Percentiles rank a stretch among this genome's conserved stretches.
phyloP scores from a whole-genome alignment of 2,797 vertebrate species.

The Sphenopsis melanotis region DNA sequence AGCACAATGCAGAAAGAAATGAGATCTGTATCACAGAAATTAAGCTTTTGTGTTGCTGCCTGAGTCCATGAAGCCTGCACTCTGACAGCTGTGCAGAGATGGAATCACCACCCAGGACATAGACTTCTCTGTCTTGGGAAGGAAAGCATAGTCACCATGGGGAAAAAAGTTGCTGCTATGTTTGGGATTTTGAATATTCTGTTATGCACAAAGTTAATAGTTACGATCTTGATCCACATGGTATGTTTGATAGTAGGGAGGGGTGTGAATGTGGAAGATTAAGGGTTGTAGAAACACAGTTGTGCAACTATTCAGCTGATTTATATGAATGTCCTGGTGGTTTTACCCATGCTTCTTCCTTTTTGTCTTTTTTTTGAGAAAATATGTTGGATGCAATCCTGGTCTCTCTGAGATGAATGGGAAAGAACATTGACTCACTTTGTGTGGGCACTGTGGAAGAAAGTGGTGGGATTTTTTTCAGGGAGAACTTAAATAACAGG shows the following conservation, averaged over 20 bases:
- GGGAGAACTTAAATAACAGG: constrained; percentile 35
- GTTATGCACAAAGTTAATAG: neutral
- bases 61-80: neutral
- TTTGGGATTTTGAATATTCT: neutral
- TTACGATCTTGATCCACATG: neutral
- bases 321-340: neutral
- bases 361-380: neutral
- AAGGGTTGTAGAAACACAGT: constrained; percentile 20
- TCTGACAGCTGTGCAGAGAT: neutral
- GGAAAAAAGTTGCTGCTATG: neutral
- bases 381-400: constrained; percentile 44
- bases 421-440: constrained; percentile 58
- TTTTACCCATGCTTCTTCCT: constrained; percentile 11
- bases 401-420: constrained; percentile 44
- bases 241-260: neutral
- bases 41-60: neutral
- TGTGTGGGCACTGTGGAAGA: constrained; percentile 57
- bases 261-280: constrained; percentile 2
- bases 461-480: constrained; percentile 34
- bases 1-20: neutral
- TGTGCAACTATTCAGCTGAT: neutral
- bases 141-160: neutral
- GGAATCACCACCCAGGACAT: neutral
- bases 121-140: neutral
- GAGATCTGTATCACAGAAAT: neutral